phyloP scores from a whole-genome alignment of 53 echinoderm and acorn worm species.

The Arbacia lixula region DNA sequence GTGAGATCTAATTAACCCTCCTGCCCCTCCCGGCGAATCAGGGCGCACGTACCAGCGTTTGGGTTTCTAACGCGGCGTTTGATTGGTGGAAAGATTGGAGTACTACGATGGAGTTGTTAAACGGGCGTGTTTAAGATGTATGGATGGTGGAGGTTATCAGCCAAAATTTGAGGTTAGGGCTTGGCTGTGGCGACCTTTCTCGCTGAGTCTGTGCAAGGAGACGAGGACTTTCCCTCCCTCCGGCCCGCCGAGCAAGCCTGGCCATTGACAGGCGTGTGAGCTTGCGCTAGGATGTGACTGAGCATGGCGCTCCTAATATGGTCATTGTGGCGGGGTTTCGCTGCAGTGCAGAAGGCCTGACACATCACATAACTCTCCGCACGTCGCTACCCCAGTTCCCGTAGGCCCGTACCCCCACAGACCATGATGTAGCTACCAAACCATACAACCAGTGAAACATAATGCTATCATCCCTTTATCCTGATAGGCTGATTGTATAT shows the following conservation, averaged over 20 bases:
- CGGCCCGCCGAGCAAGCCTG: background rate
- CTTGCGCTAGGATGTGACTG: background rate
- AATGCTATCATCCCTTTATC: too few species aligned
- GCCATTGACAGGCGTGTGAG: background rate
- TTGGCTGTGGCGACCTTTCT: slow-evolving; percentile 17
- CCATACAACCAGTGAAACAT: too few species aligned
- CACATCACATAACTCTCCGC: slow-evolving; percentile 50
- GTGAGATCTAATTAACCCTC: slow-evolving; percentile 45
- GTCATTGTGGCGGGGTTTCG: slow-evolving; percentile 37
- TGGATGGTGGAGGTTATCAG: background rate
- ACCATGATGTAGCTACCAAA: too few species aligned
- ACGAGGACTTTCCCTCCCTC: background rate
- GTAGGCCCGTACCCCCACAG: background rate
- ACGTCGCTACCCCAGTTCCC: slow-evolving; percentile 15
- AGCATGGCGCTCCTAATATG: slow-evolving; percentile 32
- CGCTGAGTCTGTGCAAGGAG: too few species aligned
- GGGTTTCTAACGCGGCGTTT: background rate
- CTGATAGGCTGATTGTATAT: too few species aligned
- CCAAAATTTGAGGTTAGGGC: background rate
- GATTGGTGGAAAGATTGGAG: slow-evolving; percentile 29
- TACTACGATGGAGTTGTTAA: background rate
- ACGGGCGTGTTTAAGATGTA: slow-evolving; percentile 9
- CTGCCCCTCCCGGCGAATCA: slow-evolving; percentile 22
- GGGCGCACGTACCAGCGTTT: background rate
- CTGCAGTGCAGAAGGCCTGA: slow-evolving; percentile 42